Evolutionary conservation across 2,888 invertebrate species (phyloP), one percentile per base, ranked within the genome.

Genomic region (Drosophila ezoana): DNA sequence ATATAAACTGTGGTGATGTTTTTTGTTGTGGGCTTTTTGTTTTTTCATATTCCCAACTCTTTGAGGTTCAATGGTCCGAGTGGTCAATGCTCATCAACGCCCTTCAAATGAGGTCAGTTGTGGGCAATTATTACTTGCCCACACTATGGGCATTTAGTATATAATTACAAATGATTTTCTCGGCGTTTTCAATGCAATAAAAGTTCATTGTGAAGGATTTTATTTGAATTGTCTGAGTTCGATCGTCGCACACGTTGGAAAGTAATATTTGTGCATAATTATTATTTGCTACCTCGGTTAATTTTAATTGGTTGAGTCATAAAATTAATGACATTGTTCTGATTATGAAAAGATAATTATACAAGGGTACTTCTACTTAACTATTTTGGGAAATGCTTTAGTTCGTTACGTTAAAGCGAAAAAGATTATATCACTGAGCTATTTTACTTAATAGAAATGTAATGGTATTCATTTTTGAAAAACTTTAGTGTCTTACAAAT

Each of bases 141-240:
- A 48, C 14, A 56, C 51, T 45, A 45, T 47, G 41, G 28, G 8
- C 28, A 33, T 10, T 37, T 33, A 13, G 35, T 28, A 37, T 47
- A 69, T 72, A 72, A 74, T 69, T 74, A 66, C 64, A 47, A 45
- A 64, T 62, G 44, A 57, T 72, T 60, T 64, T 62, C 32, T 18
- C 8, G 52, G 37, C 28, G n/a, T 61, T 71, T 76, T 56, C 59
- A 67, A 43, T 59, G 59, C 63, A 62, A 74, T 60, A 14, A 23
- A 59, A 83, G 84, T 85, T 85, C 87, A 85, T 72, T 88, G 77
- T 81, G 84, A 85, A 86, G 84, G 84, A 77, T 51, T 72, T 69
- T 61, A 9, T 13, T 56, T 20, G 8, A n/a, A 43, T 32, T 47
- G 41, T 38, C 32, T 23, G 35, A 6, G 41, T 61, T 58, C 43